These are phyloP conservation scores for Paelopatides confundens DNA, from an alignment of 53 echinoderm and acorn worm species.

Conservation along the genomic window DNA sequence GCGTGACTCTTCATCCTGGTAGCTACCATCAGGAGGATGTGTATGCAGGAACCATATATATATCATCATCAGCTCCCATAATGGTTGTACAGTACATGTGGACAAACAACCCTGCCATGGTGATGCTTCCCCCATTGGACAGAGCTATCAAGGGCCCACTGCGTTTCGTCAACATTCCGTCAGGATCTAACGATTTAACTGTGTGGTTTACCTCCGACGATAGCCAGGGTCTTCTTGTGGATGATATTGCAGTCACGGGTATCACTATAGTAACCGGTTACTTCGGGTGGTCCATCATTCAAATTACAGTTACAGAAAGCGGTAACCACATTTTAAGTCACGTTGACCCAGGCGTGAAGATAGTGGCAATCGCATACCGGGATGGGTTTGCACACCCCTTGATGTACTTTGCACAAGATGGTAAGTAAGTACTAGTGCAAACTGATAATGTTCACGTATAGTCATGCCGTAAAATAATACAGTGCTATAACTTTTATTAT, in stretches of 20 bases:
- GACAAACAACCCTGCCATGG: background rate
- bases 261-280: background rate
- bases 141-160: background rate
- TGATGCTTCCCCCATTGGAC: background rate
- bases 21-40: background rate
- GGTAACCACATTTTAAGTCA: background rate
- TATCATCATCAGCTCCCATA: background rate
- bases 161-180: background rate
- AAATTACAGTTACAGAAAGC: background rate
- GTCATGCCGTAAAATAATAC: background rate
- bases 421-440: background rate
- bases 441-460: background rate
- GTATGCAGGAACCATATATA: too few relatives aligned
- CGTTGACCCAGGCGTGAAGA: background rate
- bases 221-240: background rate
- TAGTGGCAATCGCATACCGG: background rate
- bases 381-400: background rate
- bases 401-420: background rate
- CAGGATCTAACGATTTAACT: background rate
- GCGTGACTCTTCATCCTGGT: background rate
- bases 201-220: background rate
- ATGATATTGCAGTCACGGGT: background rate
- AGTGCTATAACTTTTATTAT: too few relatives aligned
- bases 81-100: slow-evolving; percentile 18
- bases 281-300: slow-evolving; percentile 8